phyloP scores from a whole-genome alignment of 2,888 invertebrate species.

The Odontothrips loti region DNA sequence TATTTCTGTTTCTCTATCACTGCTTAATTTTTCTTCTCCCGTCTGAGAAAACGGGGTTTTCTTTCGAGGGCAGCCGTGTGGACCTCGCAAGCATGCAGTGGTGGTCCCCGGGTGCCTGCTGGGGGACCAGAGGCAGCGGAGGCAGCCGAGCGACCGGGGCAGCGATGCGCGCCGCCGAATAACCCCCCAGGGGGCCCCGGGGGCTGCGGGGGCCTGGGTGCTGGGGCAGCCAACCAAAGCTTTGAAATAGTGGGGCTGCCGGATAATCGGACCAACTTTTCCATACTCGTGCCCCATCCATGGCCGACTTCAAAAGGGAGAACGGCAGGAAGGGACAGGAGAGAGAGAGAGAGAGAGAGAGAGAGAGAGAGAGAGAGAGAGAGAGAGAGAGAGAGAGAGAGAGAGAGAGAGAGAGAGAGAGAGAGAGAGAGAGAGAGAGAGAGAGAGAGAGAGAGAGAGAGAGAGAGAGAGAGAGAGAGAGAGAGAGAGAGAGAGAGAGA shows the following conservation, averaged over 20 bases:
- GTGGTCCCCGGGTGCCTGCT: too few species aligned
- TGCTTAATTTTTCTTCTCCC: too few species aligned
- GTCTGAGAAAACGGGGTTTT: too few species aligned
- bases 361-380: background rate
- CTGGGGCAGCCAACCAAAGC: background rate
- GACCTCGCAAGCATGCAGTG: too few species aligned
- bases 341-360: background rate
- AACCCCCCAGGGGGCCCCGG: too few species aligned
- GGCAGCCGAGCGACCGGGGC: too few species aligned
- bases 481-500: background rate
- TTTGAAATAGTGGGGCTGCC: background rate
- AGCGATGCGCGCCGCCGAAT: too few species aligned
- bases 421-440: background rate
- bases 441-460: background rate
- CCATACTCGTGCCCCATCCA: background rate
- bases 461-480: background rate
- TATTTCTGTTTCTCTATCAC: too few species aligned
- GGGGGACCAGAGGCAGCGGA: too few species aligned
- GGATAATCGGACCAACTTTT: slow-evolving; percentile 21
- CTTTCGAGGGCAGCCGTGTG: too few species aligned
- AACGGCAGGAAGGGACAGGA: background rate
- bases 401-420: background rate
- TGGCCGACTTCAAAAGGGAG: background rate
- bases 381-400: background rate
- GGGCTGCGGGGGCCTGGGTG: background rate